These are phyloP conservation scores for Rhaphigaster nebulosa DNA, from an alignment of 2,888 invertebrate genomes.

Conservation along the genomic window DNA sequence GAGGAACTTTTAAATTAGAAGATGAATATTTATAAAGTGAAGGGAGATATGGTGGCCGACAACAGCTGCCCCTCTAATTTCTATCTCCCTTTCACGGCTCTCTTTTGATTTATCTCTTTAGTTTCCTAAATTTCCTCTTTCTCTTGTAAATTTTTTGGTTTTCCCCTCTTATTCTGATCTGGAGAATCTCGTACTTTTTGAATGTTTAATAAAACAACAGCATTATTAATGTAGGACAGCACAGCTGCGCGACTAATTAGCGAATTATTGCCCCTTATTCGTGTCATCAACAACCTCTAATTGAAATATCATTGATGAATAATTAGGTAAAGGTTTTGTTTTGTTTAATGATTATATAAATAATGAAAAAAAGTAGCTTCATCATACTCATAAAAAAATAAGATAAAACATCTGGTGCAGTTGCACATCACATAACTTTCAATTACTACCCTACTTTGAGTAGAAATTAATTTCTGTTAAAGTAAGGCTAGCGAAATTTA, in stretches of 20 bases:
- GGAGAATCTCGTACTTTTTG: background rate
- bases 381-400: too few relatives aligned
- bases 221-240: background rate
- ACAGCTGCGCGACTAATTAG: too few relatives aligned
- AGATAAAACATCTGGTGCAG: too few relatives aligned
- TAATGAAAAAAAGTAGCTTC: too few relatives aligned
- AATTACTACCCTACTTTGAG: too few relatives aligned
- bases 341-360: background rate
- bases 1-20: slow-evolving; percentile 45
- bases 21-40: slow-evolving; percentile 49
- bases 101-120: slow-evolving; percentile 37
- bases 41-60: background rate
- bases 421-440: too few relatives aligned
- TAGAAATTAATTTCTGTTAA: too few relatives aligned
- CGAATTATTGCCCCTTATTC: background rate
- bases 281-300: background rate
- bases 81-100: slow-evolving; percentile 33
- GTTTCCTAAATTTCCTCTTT: slow-evolving; percentile 34
- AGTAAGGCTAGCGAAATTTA: too few relatives aligned
- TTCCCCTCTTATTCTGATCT: background rate
- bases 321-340: background rate
- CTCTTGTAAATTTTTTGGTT: slow-evolving; percentile 16
- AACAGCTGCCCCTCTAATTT: slow-evolving; percentile 23
- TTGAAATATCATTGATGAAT: background rate
- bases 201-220: background rate